Percentiles rank a stretch among this genome's conserved stretches.
Evolutionary conservation across 2,888 invertebrate genomes (phyloP).

Genomic region (Pyrocoelia pectoralis): DNA sequence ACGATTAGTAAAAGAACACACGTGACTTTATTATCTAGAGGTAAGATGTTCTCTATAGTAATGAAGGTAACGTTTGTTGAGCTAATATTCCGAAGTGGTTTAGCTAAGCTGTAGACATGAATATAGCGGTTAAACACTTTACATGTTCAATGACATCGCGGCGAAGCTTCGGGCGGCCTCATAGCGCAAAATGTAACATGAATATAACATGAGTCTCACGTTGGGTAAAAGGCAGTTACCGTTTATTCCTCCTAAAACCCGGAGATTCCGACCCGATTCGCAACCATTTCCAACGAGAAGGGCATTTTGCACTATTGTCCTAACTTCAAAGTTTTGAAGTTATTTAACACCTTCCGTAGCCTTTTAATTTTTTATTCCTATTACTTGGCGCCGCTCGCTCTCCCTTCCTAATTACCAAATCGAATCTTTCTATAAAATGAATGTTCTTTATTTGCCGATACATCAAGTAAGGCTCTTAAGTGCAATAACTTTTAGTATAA

Average conservation of each 20-base stretch:
- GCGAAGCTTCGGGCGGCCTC: slow-evolving; percentile 36
- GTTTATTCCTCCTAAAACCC: slow-evolving; percentile 38
- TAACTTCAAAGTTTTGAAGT: slow-evolving; percentile 18
- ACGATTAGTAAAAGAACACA: background rate
- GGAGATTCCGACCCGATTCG: slow-evolving; percentile 32
- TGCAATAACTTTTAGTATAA: background rate
- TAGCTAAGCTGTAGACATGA: slow-evolving; percentile 35
- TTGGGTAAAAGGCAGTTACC: slow-evolving; percentile 41
- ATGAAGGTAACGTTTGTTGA: slow-evolving; percentile 30
- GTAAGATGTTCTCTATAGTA: slow-evolving; percentile 14
- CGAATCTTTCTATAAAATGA: no score
- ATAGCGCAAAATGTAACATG: slow-evolving; percentile 41
- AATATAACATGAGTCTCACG: slow-evolving; percentile 43
- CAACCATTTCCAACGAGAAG: slow-evolving; percentile 17
- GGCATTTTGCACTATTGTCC: slow-evolving; percentile 5
- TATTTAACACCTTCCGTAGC: slow-evolving; percentile 2
- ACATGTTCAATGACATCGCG: slow-evolving; percentile 41
- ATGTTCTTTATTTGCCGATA: background rate
- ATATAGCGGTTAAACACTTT: slow-evolving; percentile 40
- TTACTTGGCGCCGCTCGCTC: background rate
- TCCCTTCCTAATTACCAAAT: no score
- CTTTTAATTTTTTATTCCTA: slow-evolving; percentile 23
- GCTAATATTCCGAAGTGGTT: slow-evolving; percentile 32
- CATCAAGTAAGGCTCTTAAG: background rate
- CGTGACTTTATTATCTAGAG: slow-evolving; percentile 4